phyloP scores from a whole-genome alignment of 2,888 invertebrate genomes.

The Lucinisca nassula region DNA sequence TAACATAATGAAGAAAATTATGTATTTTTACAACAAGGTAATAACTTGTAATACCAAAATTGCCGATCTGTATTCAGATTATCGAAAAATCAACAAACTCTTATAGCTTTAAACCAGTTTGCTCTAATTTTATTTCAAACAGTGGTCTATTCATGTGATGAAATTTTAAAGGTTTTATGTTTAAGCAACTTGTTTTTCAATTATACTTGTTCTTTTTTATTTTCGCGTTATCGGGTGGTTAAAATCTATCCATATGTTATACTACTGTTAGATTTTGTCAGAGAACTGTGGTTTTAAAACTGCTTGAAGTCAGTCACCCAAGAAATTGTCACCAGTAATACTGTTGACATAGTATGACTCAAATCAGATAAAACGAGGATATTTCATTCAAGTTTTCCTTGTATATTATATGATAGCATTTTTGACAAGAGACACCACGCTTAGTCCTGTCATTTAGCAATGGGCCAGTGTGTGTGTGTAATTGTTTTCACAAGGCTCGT shows the following conservation, averaged over 20 bases:
- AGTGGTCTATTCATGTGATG: neutral
- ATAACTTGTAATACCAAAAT: neutral
- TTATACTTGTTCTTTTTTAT: neutral
- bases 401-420: too few species aligned
- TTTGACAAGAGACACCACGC: too few species aligned
- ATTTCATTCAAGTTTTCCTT: neutral
- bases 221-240: neutral
- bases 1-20: neutral
- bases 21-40: neutral
- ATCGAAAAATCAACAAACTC: neutral
- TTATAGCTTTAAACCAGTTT: neutral
- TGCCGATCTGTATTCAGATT: neutral
- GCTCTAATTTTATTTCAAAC: neutral
- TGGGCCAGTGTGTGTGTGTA: too few species aligned
- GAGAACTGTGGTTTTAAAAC: neutral
- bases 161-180: neutral
- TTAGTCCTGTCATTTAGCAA: too few species aligned
- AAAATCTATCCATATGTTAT: neutral
- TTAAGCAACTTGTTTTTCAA: neutral
- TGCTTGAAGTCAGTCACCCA: neutral
- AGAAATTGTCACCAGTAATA: conserved; percentile 5
- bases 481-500: too few species aligned
- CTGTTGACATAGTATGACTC: neutral
- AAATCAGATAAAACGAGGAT: neutral
- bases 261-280: neutral